These are phyloP conservation scores for Microcebus murinus DNA, from an alignment of 2,113 vertebrate genomes.

Conservation along the genomic window DNA sequence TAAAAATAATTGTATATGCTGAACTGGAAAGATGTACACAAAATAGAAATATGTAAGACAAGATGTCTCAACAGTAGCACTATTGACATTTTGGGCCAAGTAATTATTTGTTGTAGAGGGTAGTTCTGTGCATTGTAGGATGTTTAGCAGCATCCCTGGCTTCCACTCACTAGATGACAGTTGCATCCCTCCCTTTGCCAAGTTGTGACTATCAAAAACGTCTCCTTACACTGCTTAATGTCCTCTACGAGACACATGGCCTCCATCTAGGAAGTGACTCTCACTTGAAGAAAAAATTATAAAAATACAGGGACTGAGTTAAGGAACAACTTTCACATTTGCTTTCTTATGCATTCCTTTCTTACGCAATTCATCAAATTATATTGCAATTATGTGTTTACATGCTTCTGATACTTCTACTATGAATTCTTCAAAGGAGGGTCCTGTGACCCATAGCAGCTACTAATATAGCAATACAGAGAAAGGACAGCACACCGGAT, in stretches of 20 bases:
- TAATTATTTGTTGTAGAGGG: too few relatives aligned
- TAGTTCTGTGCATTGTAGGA: too few relatives aligned
- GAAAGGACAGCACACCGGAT: background rate
- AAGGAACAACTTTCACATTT: background rate
- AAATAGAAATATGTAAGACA: background rate
- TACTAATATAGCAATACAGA: background rate
- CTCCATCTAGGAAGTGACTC: background rate
- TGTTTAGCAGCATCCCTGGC: background rate
- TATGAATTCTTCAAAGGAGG: background rate
- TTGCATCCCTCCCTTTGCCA: background rate
- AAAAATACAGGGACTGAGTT: background rate
- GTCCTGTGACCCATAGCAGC: background rate
- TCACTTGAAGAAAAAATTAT: background rate
- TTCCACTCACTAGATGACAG: background rate
- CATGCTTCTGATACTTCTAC: background rate
- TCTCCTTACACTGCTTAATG: background rate
- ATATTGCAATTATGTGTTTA: background rate
- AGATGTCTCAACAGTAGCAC: background rate
- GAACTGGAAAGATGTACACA: background rate
- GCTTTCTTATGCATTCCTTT: background rate
- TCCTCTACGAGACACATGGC: background rate
- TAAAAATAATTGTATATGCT: background rate
- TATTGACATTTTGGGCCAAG: too few relatives aligned
- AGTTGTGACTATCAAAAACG: background rate
- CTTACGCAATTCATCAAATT: background rate